Conservation (phyloP, 1,140 invertebrate species). For the Drosophila dunni region DNA sequence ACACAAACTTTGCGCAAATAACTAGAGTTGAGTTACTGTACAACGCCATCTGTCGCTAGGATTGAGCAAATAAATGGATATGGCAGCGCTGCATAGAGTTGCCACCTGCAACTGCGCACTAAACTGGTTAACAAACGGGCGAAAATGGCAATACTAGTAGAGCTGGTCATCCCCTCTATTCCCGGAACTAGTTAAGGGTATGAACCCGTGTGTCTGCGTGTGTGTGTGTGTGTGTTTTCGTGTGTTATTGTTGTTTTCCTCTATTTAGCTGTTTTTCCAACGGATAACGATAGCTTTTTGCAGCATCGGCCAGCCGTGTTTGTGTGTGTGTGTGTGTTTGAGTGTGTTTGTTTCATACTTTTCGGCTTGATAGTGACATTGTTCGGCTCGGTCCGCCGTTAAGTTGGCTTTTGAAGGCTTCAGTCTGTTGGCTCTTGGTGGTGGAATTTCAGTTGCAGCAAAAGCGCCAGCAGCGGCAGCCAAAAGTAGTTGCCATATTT, state of each 20-base stretch:
- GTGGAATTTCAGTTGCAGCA: slow-evolving; percentile 53
- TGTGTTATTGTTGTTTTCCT: slow-evolving; percentile 59
- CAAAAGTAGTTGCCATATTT: slow-evolving; percentile 23
- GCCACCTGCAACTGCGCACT: slow-evolving; percentile 45
- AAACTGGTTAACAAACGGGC: slow-evolving; percentile 2
- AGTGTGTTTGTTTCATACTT: slow-evolving; percentile 22
- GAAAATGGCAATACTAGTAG: slow-evolving; percentile 22
- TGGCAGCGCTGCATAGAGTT: slow-evolving; percentile 28
- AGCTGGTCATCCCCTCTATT: slow-evolving; percentile 21
- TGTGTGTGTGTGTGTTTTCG: slow-evolving; percentile 42
- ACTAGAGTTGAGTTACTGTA: background rate
- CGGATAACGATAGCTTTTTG: slow-evolving; percentile 30
- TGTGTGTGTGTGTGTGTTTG: slow-evolving; percentile 17
- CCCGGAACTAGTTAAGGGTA: slow-evolving; percentile 1
- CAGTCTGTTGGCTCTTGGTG: slow-evolving; percentile 27
- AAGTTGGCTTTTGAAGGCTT: slow-evolving; percentile 46
- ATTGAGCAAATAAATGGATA: too few relatives aligned
- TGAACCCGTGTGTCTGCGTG: slow-evolving; percentile 17
- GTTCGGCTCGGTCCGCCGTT: slow-evolving; percentile 35
- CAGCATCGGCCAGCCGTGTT: slow-evolving; percentile 19
- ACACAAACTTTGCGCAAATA: background rate
- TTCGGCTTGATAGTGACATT: slow-evolving; percentile 50
- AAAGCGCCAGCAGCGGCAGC: slow-evolving; percentile 39
- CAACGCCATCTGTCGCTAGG: slow-evolving; percentile 16
- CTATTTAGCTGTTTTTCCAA: slow-evolving; percentile 27